Conservation (phyloP, 2,797 vertebrate genomes). For the Malacoraja senta region DNA sequence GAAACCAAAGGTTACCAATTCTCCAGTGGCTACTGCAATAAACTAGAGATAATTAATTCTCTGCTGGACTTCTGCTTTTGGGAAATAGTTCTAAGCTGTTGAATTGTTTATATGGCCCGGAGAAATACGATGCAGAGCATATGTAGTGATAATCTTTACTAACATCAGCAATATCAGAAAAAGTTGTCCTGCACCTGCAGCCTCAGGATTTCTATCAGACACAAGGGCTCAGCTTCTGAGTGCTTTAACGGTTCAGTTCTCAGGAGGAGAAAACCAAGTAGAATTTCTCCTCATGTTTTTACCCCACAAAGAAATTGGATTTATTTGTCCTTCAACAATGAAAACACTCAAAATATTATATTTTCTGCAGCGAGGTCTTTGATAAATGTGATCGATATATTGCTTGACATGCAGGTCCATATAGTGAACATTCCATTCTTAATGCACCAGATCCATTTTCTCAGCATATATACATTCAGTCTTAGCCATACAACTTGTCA, state of each 20-base stretch:
- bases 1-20: background rate
- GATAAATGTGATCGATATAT: no score
- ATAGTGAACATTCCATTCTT: no score
- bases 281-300: no score
- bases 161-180: background rate
- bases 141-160: background rate
- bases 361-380: no score
- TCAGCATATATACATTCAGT: background rate
- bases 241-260: background rate
- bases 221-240: background rate
- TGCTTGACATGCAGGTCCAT: no score
- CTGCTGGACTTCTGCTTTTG: background rate
- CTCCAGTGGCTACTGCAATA: background rate
- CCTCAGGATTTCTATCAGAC: background rate
- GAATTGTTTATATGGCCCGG: background rate
- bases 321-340: no score
- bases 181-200: background rate
- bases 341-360: no score
- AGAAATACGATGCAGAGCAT: background rate
- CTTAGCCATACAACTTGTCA: background rate
- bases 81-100: background rate
- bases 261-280: background rate
- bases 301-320: no score
- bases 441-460: background rate
- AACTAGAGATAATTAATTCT: background rate